Evolutionary conservation across 2,797 vertebrate species (phyloP), one percentile per base, ranked within the genome.

Genomic region (Babyrousa celebensis): DNA sequence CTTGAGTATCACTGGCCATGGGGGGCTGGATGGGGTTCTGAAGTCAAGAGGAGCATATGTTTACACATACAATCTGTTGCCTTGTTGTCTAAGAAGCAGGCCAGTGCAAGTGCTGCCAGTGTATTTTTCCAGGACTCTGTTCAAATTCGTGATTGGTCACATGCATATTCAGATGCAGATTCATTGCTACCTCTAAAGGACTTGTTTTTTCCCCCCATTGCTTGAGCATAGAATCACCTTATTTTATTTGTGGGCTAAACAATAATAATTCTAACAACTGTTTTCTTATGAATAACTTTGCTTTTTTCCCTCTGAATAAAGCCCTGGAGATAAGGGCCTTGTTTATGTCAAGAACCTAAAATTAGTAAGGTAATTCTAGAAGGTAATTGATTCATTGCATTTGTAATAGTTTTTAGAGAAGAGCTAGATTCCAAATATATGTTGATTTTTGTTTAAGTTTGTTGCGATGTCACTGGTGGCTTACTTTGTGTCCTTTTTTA

Each of bases 391-490:
- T 95, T 96, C 23, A 62, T 43, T 65, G 74, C 0, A 1, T 77
- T 87, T 88, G 52, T 75, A 65, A 43, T 23, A 94, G 62, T 16
- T 92, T 88, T 85, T 71, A 78, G 7, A 18, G 65, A 62, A 75
- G 36, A 86, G 58, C 79, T n/a, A 52, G 32, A 82, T 80, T 25
- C 54, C 43, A 92, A 87, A 40, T 15, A 25, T 40, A 25, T 58
- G 40, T 95, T 80, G 54, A 3, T 93, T 84, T 96, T 96, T 96
- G 36, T 95, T 88, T 90, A 74, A 48, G 20, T 85, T 63, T 70
- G 78, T 92, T 88, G n/a, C 16, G 1, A 0, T 77, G 17, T 5
- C 0, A 87, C 5, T 85, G 63, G n/a, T 85, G 40, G 58, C 83
- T 95, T 95, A 79, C 60, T n/a, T 1, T 94, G 60, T 60, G 12